These are phyloP conservation scores for Ceraclea dissimilis DNA, from an alignment of 2,888 invertebrate genomes.

Conservation along the genomic window DNA sequence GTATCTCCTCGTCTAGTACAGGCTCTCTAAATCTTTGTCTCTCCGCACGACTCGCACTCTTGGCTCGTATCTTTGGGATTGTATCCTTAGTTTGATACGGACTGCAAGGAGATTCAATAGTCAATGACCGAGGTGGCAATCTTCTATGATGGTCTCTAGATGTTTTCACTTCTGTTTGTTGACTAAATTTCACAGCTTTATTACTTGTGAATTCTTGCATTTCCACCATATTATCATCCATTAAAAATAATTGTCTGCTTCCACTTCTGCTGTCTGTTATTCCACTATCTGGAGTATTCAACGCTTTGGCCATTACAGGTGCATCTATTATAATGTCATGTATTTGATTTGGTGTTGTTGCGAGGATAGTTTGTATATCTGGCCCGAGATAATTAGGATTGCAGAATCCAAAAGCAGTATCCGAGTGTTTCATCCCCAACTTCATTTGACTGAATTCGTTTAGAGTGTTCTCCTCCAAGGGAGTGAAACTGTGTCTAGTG, in stretches of 20 bases:
- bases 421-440: constrained; percentile 28
- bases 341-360: constrained; percentile 19
- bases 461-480: constrained; percentile 32
- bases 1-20: constrained; percentile 25
- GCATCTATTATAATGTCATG: constrained; percentile 27
- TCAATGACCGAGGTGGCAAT: constrained; percentile 43
- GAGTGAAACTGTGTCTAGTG: constrained; percentile 32
- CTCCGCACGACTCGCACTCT: constrained; percentile 51
- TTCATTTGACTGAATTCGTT: constrained; percentile 26
- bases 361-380: constrained; percentile 41
- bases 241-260: constrained; percentile 27
- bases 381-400: constrained; percentile 70
- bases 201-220: constrained; percentile 35
- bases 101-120: constrained; percentile 38
- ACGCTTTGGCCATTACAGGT: constrained; percentile 35
- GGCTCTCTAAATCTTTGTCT: constrained; percentile 31
- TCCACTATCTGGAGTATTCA: constrained; percentile 59
- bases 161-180: constrained; percentile 34
- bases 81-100: constrained; percentile 25
- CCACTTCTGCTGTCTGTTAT: constrained; percentile 43
- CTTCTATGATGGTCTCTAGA: constrained; percentile 32
- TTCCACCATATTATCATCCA: constrained; percentile 39
- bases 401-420: constrained; percentile 59
- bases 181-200: constrained; percentile 27
- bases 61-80: constrained; percentile 39